Evolutionary conservation across 2,113 vertebrate species (phyloP).

Genomic region (Nycticryphes semicollaris): DNA sequence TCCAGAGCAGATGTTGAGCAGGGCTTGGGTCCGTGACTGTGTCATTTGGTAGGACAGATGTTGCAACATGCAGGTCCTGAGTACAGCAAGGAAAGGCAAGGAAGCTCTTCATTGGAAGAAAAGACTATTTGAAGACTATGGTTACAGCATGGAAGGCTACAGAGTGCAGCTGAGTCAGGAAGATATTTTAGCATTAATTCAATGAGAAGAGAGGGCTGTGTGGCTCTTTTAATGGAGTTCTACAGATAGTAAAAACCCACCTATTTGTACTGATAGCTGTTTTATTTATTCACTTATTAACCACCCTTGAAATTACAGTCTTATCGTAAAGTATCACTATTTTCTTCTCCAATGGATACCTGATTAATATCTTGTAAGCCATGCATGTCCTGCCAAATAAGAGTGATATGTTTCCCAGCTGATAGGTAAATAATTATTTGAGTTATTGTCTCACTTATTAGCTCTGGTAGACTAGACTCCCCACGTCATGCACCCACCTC

Average conservation of each 20-base stretch:
- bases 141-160: neutral
- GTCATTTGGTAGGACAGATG: constrained; percentile 2
- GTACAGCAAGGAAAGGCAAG: neutral
- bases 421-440: constrained; percentile 13
- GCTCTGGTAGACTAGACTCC: neutral
- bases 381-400: neutral
- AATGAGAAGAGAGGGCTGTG: neutral
- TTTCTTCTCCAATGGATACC: constrained; percentile 11
- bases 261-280: neutral
- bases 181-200: constrained; percentile 4
- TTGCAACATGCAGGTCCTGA: neutral
- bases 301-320: constrained; percentile 28
- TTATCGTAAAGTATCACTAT: constrained; percentile 34
- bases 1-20: neutral
- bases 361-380: constrained; percentile 25
- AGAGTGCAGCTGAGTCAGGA: neutral
- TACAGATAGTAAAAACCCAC: neutral
- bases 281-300: constrained; percentile 50
- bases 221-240: neutral
- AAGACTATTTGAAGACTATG: neutral
- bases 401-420: neutral
- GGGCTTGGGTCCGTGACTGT: neutral
- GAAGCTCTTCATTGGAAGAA: neutral
- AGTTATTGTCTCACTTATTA: neutral
- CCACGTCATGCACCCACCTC: neutral